Base-by-base conservation (phyloP, 92 coral and sea anemone species). In the Porites lobata region DNA sequence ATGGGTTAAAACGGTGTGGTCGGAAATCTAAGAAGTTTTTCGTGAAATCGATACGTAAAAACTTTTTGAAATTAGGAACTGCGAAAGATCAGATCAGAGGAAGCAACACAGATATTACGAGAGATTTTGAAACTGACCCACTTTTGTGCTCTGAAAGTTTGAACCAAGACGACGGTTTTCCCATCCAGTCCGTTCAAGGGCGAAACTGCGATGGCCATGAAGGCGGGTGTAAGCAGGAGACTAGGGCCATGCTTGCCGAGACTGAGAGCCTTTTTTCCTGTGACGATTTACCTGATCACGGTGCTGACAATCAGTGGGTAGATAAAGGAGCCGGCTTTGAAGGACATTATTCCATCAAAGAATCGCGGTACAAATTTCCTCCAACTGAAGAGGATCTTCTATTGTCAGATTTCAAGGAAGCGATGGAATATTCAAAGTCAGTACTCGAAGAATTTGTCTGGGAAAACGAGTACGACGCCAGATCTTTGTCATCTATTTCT, bases 311-410 rank as follows among this genome's bases (percentile, higher is more conserved):
- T 22, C 18, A 52, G 32, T 8, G 13, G 22, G 43, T 20, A 8
- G 1, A 12, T 19, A 17, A 8, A 9, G 21, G 29, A 53, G 14
- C 13, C 78, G 11, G 63, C 64, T 7, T 14, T 26, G 19, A 24
- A 76, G 20, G 17, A 24, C 29, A 11, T 32, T 26, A 38, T 29
- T 38, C 47, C 13, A 29, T 4, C 20, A 20, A 11, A 3, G 38
- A 11, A 14, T 12, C 51, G n/a, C 24, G 8, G 5, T 26, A 4
- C 4, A 2, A 24, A 5, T 26, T 21, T 69, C 32, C 43, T 17
- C 43, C 47, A 32, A 56, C 69, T 63, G 77, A 81, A 69, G 86
- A 81, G 56, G 86, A 81, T 2, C 68, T 56, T 9, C 69, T 70
- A 7, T 32, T 81, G 22, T 54, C 54, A 1, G 86, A 81, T 50